Base-by-base conservation (phyloP, 1,140 invertebrate genomes). In the Bursaphelenchus mucronatus region DNA sequence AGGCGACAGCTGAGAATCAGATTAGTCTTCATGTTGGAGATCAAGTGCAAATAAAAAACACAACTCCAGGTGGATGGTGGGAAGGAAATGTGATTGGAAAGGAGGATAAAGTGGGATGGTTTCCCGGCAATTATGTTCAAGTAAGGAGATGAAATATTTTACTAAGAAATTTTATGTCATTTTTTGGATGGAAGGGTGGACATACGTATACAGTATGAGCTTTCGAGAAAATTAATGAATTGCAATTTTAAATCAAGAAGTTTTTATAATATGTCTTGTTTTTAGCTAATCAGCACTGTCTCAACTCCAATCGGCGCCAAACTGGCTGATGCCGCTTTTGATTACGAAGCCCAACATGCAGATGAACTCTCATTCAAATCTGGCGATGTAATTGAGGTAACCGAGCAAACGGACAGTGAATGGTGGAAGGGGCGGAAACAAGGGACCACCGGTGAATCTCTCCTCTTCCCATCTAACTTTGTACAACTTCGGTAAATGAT, bases 1-100 rank as follows among this genome's bases (percentile, higher is more conserved):
- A 70, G 54, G 67, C 72, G 17, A 73, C 72, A 19, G 78, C 68
- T 41, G 55, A 67, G 17, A 75, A 82, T 69, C 74, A 81, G 55
- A 83, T 98, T 11, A 89, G 88, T 58, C 82, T 98, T 8, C 87
- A 89, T 74, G 87, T 90, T 67, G 94, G 94, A n/a, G 94, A 97
- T 76, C 83, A 97, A 52, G 89, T 99, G 53, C 90, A 93, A 85
- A 90, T 99, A 13, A 86, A 92, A 11, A 96, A 96, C 83, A 98
- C 97, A 81, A 91, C 90, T 8, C 88, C 91, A 59, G 90, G 90
- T 69, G 94, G 94, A 19, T 97, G 94, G 94, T 50, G 13, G 13
- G 47, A 49, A 49, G 47, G 13, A n/a, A 19, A 49, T n/a, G 19
- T 49, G 13, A 30, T 30, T 5, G 30, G 30, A 30, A 30, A 30